Base-by-base conservation (phyloP, 64 coral and sea anemone species). In the Platygyra sinensis region DNA sequence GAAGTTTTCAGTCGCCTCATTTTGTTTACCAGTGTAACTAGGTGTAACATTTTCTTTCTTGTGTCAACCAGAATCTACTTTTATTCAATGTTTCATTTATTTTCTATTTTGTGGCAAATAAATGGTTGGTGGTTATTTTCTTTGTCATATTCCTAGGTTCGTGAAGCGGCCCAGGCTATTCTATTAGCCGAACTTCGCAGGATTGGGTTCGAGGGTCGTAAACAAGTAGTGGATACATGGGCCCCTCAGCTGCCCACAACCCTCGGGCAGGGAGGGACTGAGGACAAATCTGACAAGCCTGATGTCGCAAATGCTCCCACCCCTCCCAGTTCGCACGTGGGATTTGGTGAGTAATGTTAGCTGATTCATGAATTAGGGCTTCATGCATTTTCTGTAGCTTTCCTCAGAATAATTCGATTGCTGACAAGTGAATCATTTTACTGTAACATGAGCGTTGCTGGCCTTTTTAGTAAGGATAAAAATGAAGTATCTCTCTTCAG, bases 191-290 rank as follows among this genome's bases (percentile, higher is more conserved):
- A 99, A 59, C 69, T 99, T 60, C 77, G 97, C 16, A 80, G 97
- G 25, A 96, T 99, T 73, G 93, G 91, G 38, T 83, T 83, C 16
- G 97, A 99, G 49, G 91, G 94, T 49, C 97, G 97, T 17, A 93
- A 93, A 24, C 89, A 94, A 32, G 94, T 99, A 7, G 97, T 99
- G 14, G 97, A 99, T 80, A 99, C 94, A 72, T 99, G 97, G 97
- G 97, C 94, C 16, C 94, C 94, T 79, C 94, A 99, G 63, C 89
- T 99, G 73, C 97, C 97, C 3, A 89, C 93, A 55, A 90, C 90
- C 8, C 87, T 99, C 18, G 89, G 78, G 59, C 84, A 83, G n/a
- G 87, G 91, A 18, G 81, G 93, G 17, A 89, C 79, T 75, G 49
- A 95, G 76, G 67, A 85, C 25, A 73, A 80, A 63, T 31, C 73